phyloP scores from a whole-genome alignment of 2,797 vertebrate genomes.

The Rhabdophis nuchalis region DNA sequence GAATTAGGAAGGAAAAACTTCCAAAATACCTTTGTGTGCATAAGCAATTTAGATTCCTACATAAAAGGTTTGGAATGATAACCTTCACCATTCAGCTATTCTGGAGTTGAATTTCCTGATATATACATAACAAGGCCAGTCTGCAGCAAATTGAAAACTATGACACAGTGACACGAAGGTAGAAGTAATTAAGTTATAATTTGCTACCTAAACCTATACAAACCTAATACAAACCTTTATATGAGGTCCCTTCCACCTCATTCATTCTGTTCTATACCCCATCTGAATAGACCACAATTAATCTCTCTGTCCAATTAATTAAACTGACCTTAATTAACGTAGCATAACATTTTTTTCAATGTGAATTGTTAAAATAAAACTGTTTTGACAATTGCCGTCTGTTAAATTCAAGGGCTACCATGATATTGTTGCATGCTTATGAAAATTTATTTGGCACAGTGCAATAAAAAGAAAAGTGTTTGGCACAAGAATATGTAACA shows the following conservation, averaged over 20 bases:
- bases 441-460: conserved; percentile 67
- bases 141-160: not conserved
- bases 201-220: not conserved
- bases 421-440: conserved; percentile 53
- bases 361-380: not conserved
- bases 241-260: no score
- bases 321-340: not conserved
- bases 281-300: not conserved
- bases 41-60: not conserved
- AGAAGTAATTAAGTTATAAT: conserved; percentile 4
- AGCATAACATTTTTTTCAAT: not conserved
- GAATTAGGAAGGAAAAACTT: not conserved
- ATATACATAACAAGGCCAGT: not conserved
- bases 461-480: conserved; percentile 52
- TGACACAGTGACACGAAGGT: not conserved
- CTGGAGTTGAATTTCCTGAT: not conserved
- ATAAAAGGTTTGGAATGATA: not conserved
- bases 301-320: not conserved
- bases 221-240: not conserved
- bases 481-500: conserved; percentile 63
- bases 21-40: not conserved
- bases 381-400: not conserved
- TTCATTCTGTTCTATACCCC: not conserved
- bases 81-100: not conserved
- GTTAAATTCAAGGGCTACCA: conserved; percentile 29